Conservation (phyloP, 2,888 invertebrate species). For the Erebia epiphron region DNA sequence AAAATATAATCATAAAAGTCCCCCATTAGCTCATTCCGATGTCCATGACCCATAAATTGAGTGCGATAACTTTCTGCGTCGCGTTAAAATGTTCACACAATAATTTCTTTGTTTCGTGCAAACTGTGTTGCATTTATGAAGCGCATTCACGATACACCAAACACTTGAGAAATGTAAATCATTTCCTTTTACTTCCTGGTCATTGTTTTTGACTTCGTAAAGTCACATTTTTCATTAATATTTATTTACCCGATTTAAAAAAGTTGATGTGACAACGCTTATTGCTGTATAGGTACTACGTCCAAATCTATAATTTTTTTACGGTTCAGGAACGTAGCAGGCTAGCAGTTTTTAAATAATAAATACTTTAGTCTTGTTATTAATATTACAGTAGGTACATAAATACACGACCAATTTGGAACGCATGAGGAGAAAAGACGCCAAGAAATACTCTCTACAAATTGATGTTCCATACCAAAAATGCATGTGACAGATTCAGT, state of each 20-base stretch:
- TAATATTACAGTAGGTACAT: too few relatives aligned
- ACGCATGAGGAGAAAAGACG: too few relatives aligned
- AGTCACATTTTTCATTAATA: conserved; percentile 9
- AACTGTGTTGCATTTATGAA: conserved; percentile 14
- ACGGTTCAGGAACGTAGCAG: neutral
- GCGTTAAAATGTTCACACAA: conserved; percentile 34
- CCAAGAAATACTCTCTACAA: too few relatives aligned
- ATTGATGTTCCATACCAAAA: too few relatives aligned
- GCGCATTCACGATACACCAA: conserved; percentile 16
- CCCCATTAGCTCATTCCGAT: conserved; percentile 43
- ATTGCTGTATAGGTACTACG: too few relatives aligned
- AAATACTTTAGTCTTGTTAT: too few relatives aligned
- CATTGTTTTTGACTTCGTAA: conserved; percentile 22
- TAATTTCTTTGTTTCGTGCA: conserved; percentile 32
- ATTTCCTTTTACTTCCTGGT: conserved; percentile 27
- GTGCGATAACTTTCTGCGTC: conserved; percentile 40
- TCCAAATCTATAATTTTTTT: too few relatives aligned
- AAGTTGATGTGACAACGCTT: neutral
- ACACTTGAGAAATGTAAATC: conserved; percentile 23
- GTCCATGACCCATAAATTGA: conserved; percentile 45
- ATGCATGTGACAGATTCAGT: too few relatives aligned
- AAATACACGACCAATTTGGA: too few relatives aligned
- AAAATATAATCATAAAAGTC: conserved; percentile 7
- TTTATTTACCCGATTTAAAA: conserved; percentile 4
- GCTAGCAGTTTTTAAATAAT: too few relatives aligned